Base-by-base conservation (phyloP, 2,888 invertebrate species). In the Monopis laevigella region DNA sequence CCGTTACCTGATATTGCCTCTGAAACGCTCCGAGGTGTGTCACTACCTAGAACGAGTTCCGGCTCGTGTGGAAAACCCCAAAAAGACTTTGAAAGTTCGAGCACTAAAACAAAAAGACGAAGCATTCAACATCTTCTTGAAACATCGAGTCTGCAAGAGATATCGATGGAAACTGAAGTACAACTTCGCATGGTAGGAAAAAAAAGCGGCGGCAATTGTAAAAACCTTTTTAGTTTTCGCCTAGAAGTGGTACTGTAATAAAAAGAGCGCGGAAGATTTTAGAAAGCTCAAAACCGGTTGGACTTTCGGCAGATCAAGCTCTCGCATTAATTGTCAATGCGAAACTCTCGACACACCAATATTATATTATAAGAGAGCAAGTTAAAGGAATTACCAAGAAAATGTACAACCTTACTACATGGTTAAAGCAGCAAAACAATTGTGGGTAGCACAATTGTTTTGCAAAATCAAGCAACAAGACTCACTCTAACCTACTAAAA, bases 71-170 rank as follows among this genome's bases (percentile, higher is more conserved):
- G 35, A 35, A 35, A 18, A 35, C 35, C 35, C 21, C 40, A 30
- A 32, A 32, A 40, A 40, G 19, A 40, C 19, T 30, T 40, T 40
- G 18, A 29, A 40, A 29, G 17, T 40, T 40, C 30, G n/a, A 40
- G 18, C 30, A 12, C 29, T 30, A 32, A 41, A 35, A 41, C 17
- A 34, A 32, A 14, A 32, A 32, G 18, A 18, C 17, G 32, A 14
- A 21, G 35, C 21, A 35, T 35, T 34, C 41, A 41, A 34, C 34
- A 40, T 28, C 16, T 27, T 6, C 27, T 36, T 36, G 36, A 36
- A 36, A 36, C 36, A 36, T 36, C 36, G 19, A 36, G 18, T 36
- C 36, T 36, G 36, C 19, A 36, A 36, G 36, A 36, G 21, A 18
- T 36, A 36, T 36, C 36, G n/a, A 36, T 36, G 36, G 36, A 16